These are phyloP conservation scores for Pygocentrus nattereri DNA, from an alignment of 2,797 vertebrate genomes.

Conservation along the genomic window DNA sequence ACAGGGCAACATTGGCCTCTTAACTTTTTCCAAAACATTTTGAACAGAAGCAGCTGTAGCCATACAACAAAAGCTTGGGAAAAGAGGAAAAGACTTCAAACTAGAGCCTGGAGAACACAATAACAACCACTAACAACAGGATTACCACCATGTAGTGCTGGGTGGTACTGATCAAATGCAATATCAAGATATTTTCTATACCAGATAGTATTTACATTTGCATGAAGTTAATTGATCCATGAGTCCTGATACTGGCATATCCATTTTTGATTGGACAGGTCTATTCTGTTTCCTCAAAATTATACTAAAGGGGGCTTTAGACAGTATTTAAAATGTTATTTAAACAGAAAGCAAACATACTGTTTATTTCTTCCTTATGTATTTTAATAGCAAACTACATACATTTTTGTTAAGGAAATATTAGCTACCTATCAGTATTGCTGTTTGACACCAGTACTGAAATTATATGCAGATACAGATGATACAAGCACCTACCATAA, in stretches of 20 bases:
- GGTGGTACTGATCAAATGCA: background rate
- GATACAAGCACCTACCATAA: slow-evolving; percentile 65
- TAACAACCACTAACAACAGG: background rate
- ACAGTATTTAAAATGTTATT: background rate
- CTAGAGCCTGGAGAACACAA: slow-evolving; percentile 41
- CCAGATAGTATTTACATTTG: too few species aligned
- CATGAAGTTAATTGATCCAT: too few species aligned
- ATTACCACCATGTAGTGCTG: background rate
- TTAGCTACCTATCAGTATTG: background rate
- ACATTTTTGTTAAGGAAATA: background rate
- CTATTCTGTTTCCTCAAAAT: too few species aligned
- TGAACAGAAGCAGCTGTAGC: slow-evolving; percentile 57
- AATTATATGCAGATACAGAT: background rate
- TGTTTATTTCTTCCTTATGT: background rate
- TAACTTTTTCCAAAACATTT: slow-evolving; percentile 54
- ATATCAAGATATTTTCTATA: too few species aligned
- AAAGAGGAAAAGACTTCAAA: slow-evolving; percentile 25
- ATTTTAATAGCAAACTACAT: background rate
- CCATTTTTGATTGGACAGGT: too few species aligned
- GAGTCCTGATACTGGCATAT: too few species aligned
- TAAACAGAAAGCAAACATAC: background rate
- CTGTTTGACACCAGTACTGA: background rate
- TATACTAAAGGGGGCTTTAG: too few species aligned
- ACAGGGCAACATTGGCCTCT: slow-evolving; percentile 39
- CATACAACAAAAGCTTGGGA: slow-evolving; percentile 34